Evolutionary conservation across 1,140 invertebrate species (phyloP).

Genomic region (Zaprionus davidi): DNA sequence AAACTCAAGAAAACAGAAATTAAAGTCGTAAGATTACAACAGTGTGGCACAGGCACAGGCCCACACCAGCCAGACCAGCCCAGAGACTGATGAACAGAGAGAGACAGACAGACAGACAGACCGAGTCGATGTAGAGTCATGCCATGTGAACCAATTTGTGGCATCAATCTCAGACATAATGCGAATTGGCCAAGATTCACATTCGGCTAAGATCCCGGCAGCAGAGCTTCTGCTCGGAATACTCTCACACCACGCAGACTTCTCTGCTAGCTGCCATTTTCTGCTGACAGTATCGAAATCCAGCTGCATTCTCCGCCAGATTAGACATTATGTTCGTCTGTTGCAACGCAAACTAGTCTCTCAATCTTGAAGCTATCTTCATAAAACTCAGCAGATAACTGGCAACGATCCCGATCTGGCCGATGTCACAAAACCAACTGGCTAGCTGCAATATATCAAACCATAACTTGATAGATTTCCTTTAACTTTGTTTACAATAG

Average conservation of each 20-base stretch:
- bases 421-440: too few species aligned
- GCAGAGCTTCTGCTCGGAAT: conserved; percentile 2
- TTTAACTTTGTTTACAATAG: too few species aligned
- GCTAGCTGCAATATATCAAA: too few species aligned
- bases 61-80: neutral
- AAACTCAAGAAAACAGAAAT: conserved; percentile 73
- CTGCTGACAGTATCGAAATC: conserved; percentile 6
- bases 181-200: conserved; percentile 65
- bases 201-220: neutral
- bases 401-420: neutral
- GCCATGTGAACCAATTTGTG: conserved; percentile 84
- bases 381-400: neutral
- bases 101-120: conserved; percentile 2
- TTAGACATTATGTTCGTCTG: neutral
- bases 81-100: conserved; percentile 3
- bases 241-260: conserved; percentile 1
- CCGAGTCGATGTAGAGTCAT: conserved; percentile 53
- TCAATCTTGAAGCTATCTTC: neutral
- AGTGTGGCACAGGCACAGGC: conserved; percentile 42
- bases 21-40: conserved; percentile 79
- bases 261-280: neutral
- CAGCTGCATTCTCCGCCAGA: conserved; percentile 1
- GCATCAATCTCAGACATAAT: conserved; percentile 83
- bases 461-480: too few species aligned
- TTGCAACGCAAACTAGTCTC: neutral